phyloP scores from a whole-genome alignment of 2,888 invertebrate genomes.

The Shargacucullia verbasci region DNA sequence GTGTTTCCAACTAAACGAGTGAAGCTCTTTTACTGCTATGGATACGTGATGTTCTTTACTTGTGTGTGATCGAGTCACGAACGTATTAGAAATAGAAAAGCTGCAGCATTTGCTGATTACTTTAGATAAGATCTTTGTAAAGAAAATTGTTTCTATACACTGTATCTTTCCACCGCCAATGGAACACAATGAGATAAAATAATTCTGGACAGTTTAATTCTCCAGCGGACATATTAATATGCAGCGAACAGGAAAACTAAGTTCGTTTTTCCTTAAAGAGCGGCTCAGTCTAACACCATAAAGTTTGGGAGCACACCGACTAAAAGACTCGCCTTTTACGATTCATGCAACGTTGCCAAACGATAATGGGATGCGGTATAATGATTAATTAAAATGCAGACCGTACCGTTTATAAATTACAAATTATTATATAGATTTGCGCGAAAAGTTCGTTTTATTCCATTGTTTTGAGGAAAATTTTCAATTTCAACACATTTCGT shows the following conservation, averaged over 20 bases:
- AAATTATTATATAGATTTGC: constrained; percentile 37
- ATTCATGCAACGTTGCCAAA: constrained; percentile 53
- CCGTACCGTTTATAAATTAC: constrained; percentile 38
- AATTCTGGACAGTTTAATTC: constrained; percentile 37
- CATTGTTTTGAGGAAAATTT: constrained; percentile 53
- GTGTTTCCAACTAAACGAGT: constrained; percentile 45
- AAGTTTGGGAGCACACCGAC: constrained; percentile 33
- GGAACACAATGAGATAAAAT: constrained; percentile 32
- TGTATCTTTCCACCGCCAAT: constrained; percentile 10
- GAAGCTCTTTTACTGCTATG: constrained; percentile 44
- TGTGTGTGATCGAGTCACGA: constrained; percentile 22
- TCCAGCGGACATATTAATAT: constrained; percentile 43
- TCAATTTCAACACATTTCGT: constrained; percentile 62
- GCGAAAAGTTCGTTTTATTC: constrained; percentile 14
- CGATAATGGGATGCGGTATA: constrained; percentile 29
- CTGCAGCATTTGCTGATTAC: constrained; percentile 11
- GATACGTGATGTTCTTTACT: constrained; percentile 43
- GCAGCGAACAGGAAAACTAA: constrained; percentile 31
- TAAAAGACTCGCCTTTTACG: constrained; percentile 27
- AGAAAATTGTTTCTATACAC: constrained; percentile 4
- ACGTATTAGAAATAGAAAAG: constrained; percentile 26
- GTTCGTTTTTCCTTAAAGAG: constrained; percentile 39
- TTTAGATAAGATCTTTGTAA: constrained; percentile 11
- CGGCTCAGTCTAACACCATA: constrained; percentile 28
- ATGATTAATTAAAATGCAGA: constrained; percentile 48